Percentiles rank a stretch among this genome's conserved stretches.
These are phyloP conservation scores for Lasioglossum lativentre DNA, from an alignment of 2,888 invertebrate genomes.

Conservation along the genomic window DNA sequence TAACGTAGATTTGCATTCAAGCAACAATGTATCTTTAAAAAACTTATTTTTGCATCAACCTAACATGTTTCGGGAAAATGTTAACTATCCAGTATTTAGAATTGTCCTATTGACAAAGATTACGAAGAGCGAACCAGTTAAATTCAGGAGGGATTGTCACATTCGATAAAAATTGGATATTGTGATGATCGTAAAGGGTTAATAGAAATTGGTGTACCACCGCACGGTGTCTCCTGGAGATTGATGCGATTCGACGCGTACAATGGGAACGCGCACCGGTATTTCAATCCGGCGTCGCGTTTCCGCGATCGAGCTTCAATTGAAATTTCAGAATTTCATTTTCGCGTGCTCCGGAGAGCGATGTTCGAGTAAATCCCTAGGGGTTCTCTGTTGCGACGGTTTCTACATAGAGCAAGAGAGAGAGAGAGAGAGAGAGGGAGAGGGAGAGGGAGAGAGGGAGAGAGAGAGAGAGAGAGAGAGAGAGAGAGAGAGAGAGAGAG, in stretches of 20 bases:
- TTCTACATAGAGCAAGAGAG: neutral
- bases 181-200: neutral
- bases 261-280: neutral
- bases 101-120: no score
- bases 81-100: no score
- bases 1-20: no score
- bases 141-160: no score
- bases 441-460: no score
- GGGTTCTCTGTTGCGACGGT: neutral
- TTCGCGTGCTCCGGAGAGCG: neutral
- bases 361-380: neutral
- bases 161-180: no score
- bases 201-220: neutral
- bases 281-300: neutral
- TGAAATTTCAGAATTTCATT: conserved; percentile 8
- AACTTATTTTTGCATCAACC: no score
- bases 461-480: neutral
- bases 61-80: no score
- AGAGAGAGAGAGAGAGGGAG: neutral
- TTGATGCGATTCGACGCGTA: neutral
- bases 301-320: neutral
- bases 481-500: neutral
- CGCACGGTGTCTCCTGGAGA: neutral
- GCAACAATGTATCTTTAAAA: no score
- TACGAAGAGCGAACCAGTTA: no score